A percentile compares a stretch with the other conserved stretches of the same genome.
Conservation (phyloP, 2,113 vertebrate genomes). For the Menidia beryllina region DNA sequence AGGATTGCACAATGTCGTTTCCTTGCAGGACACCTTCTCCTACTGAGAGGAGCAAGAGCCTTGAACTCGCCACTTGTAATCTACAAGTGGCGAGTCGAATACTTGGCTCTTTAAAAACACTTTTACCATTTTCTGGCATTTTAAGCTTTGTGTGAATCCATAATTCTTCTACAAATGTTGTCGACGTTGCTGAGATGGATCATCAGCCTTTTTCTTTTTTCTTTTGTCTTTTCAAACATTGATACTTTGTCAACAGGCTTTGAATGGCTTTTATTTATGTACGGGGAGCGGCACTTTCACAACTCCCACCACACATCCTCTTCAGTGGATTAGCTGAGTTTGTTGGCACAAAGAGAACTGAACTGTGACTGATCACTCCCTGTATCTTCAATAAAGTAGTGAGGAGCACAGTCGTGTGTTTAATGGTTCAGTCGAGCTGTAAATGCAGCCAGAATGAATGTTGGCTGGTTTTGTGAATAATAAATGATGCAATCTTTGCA, state of each 20-base stretch:
- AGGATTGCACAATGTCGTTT: no score
- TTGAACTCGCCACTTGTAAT: background rate
- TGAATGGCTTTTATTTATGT: background rate
- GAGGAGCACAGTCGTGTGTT: background rate
- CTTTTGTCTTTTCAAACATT: background rate
- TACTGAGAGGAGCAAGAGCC: background rate
- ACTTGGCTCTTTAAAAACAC: background rate
- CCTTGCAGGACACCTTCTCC: no score
- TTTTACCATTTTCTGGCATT: no score
- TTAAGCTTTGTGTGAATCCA: background rate
- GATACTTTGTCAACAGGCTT: background rate
- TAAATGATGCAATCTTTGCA: background rate
- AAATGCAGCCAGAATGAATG: background rate
- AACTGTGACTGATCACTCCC: background rate
- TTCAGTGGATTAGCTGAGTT: background rate
- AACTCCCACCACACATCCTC: background rate
- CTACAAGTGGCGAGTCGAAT: background rate
- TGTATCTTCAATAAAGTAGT: background rate
- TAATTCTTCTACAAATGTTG: background rate
- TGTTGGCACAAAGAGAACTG: background rate
- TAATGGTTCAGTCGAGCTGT: background rate
- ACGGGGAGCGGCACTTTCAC: background rate
- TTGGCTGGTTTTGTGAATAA: background rate
- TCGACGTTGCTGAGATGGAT: background rate
- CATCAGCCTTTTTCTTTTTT: background rate